Conservation (phyloP, 2,113 vertebrate species). For the Planiliza haematocheilus region DNA sequence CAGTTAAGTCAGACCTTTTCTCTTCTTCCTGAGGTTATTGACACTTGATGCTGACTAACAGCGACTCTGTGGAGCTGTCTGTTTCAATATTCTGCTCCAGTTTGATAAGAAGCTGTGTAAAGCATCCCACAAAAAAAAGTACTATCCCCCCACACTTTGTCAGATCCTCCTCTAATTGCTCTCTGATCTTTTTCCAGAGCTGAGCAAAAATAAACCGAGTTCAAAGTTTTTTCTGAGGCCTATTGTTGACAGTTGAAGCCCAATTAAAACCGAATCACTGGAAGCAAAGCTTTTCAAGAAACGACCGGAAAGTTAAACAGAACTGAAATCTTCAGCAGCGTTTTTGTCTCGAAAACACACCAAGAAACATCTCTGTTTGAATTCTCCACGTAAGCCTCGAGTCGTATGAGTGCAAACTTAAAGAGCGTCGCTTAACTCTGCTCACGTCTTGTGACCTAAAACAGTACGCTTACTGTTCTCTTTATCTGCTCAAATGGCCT, state of each 20-base stretch:
- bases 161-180: constrained; percentile 34
- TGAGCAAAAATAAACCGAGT: constrained; percentile 63
- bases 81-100: constrained; percentile 28
- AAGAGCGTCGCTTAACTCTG: constrained; percentile 6
- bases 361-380: not conserved
- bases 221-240: constrained; percentile 66
- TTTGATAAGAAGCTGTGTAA: constrained; percentile 54
- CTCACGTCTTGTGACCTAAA: constrained; percentile 32
- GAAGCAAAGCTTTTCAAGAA: constrained; percentile 59
- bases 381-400: not conserved
- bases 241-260: constrained; percentile 59
- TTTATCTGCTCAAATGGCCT: constrained; percentile 13
- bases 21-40: constrained; percentile 38
- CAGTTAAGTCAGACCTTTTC: not conserved
- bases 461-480: constrained; percentile 46
- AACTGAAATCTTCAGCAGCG: not conserved
- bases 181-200: constrained; percentile 63
- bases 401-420: constrained; percentile 14
- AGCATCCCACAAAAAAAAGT: constrained; percentile 49
- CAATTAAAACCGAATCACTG: constrained; percentile 71
- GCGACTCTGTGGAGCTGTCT: constrained; percentile 9
- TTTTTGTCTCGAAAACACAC: not conserved
- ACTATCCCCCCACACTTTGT: constrained; percentile 43
- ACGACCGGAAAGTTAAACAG: constrained; percentile 10
- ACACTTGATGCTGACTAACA: constrained; percentile 32